Evolutionary conservation across 2,113 vertebrate genomes (phyloP), one percentile per base, ranked within the genome.

Genomic region (Pogona vitticeps): DNA sequence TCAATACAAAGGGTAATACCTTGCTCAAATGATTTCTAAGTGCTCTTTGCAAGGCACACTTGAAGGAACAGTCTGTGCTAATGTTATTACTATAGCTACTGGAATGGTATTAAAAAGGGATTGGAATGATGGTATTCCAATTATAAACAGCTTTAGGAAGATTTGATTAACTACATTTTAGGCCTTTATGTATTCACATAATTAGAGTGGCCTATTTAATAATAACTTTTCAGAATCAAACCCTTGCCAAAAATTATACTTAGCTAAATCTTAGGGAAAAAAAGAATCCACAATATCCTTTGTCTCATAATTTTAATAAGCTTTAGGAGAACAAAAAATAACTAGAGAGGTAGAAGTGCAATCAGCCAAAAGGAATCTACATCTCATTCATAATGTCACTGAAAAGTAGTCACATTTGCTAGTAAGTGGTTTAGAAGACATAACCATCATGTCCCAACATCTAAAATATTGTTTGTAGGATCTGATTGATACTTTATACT

Each of bases 81-180:
- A 84, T 77, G 85, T 70, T 88, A 46, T 88, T 84, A 68, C 14
- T 42, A 3, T 56, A 26, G 75, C 42, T 86, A 18, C 56, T 83
- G 28, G 36, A 90, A 67, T 71, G 3, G 42, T 26, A 40, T 82
- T 88, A 46, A 38, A 80, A 90, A 86, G 61, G 59, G 46, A 72
- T 8, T 81, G 18, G 12, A 88, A 58, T 15, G 17, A 68, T 61
- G 81, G 67, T 40, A 91, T 78, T 87, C 15, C 20, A 59, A 58
- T 86, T 91, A 89, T 36, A 85, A 88, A 85, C 28, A 83, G 20
- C 23, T 79, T 79, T 85, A 79, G 71, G 61, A 83, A 83, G 68
- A 81, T 73, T 80, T 88, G 2, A 72, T 86, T 76, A 65, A 86
- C 46, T 88, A 82, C 70, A 82, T 70, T 85, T 82, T 82, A 73